Conservation (phyloP, 2,797 vertebrate species). For the Tauraco hartlaubi region DNA sequence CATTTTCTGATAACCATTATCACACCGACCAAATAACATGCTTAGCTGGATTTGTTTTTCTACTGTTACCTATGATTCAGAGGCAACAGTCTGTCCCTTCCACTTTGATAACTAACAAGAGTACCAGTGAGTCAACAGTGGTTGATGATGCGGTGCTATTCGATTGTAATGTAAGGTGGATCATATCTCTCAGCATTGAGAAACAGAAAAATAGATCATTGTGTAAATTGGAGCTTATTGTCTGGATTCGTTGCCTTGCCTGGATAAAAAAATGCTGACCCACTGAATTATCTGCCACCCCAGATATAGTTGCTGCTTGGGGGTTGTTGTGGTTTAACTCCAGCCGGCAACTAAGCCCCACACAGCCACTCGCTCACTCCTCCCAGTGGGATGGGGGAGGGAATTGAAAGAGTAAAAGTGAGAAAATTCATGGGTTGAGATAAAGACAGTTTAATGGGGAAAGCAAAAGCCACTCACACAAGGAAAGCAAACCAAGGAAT, state of each 20-base stretch:
- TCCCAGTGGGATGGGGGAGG: no score
- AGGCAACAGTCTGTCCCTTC: not conserved
- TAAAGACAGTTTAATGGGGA: no score
- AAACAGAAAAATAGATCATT: not conserved
- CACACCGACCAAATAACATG: not conserved
- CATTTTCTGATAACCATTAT: not conserved
- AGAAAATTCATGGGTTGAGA: no score
- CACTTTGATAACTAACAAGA: not conserved
- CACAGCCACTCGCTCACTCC: no score
- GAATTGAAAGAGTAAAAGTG: no score
- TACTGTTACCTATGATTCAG: not conserved
- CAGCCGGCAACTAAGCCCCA: no score
- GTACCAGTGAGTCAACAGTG: not conserved
- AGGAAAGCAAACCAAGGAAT: no score
- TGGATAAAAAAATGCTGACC: not conserved
- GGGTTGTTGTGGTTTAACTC: no score
- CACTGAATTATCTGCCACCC: not conserved
- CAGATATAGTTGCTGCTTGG: not conserved
- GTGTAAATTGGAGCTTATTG: not conserved
- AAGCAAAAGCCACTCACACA: no score
- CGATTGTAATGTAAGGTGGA: not conserved
- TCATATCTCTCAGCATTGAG: not conserved
- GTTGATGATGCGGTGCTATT: not conserved
- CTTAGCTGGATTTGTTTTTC: not conserved
- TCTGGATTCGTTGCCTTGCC: not conserved